These are phyloP conservation scores for Setipinna tenuifilis DNA, from an alignment of 2,797 vertebrate genomes.

Conservation along the genomic window DNA sequence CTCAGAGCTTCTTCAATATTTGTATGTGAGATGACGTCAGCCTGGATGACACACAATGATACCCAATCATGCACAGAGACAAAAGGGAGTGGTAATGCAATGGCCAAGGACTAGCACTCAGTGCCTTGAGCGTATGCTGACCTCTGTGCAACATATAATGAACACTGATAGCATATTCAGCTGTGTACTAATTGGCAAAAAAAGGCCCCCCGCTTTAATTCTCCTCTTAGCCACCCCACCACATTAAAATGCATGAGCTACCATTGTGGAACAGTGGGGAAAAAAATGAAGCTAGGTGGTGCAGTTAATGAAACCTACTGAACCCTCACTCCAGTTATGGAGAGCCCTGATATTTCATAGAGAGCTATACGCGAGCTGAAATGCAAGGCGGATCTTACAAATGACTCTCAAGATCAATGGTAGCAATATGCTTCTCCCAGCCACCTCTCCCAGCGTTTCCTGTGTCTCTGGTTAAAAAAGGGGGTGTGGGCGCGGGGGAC, in stretches of 20 bases:
- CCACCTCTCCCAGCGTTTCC: neutral
- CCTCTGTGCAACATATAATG: constrained; percentile 6
- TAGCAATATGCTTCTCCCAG: neutral
- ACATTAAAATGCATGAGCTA: constrained; percentile 38
- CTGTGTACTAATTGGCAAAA: constrained; percentile 9
- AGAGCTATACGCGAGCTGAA: neutral
- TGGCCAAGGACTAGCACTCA: neutral
- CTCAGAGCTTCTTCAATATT: neutral
- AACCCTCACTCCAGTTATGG: neutral
- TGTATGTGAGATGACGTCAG: neutral
- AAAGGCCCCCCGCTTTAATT: constrained; percentile 26
- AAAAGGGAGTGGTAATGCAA: too few species aligned
- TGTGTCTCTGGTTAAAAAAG: neutral
- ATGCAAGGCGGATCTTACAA: constrained; percentile 16
- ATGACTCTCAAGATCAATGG: constrained; percentile 8
- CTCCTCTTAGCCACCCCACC: constrained; percentile 20
- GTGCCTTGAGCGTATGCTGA: constrained; percentile 28
- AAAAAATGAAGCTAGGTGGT: constrained; percentile 29
- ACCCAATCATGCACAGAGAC: neutral
- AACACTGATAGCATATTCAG: constrained; percentile 38
- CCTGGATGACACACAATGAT: neutral
- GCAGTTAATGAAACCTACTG: constrained; percentile 30
- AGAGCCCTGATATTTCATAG: constrained; percentile 27
- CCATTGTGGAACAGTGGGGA: constrained; percentile 27
- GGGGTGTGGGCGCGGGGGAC: neutral